Percentiles rank a stretch among this genome's conserved stretches.
Conservation (phyloP, 2,113 vertebrate genomes). For the Vidua macroura region DNA sequence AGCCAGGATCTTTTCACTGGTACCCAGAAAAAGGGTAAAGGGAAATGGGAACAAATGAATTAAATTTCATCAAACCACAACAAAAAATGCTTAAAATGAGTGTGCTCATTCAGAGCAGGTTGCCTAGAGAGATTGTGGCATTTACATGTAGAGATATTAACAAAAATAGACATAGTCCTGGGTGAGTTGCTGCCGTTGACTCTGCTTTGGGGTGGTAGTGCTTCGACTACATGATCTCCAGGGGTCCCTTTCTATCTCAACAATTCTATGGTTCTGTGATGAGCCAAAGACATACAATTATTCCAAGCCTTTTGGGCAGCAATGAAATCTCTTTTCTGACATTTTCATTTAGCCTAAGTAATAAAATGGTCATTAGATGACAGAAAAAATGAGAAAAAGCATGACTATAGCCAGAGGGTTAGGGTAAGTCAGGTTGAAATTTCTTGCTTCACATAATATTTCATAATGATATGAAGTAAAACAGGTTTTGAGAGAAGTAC, state of each 20-base stretch:
- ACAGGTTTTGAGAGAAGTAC: not conserved
- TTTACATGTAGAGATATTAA: not conserved
- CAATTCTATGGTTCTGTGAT: not conserved
- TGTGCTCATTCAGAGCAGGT: not conserved
- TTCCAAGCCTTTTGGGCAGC: not conserved
- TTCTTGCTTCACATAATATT: not conserved
- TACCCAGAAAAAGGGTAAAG: not conserved
- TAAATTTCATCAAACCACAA: not conserved
- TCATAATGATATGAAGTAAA: not conserved
- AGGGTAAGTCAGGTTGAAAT: not conserved
- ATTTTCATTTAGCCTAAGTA: not conserved
- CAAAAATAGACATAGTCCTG: not conserved
- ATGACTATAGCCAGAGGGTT: not conserved
- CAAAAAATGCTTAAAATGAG: not conserved
- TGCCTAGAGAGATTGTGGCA: not conserved
- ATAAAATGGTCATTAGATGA: constrained; percentile 6
- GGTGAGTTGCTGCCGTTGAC: not conserved
- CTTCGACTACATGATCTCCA: not conserved
- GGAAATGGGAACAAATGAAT: not conserved
- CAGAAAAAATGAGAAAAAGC: not conserved
- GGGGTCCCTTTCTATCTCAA: not conserved
- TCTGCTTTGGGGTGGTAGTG: not conserved
- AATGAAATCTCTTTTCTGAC: not conserved
- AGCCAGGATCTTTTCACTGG: not conserved
- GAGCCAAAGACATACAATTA: not conserved